These are phyloP conservation scores for Trichonephila clavipes DNA, from an alignment of 1,140 invertebrate species.

Conservation along the genomic window DNA sequence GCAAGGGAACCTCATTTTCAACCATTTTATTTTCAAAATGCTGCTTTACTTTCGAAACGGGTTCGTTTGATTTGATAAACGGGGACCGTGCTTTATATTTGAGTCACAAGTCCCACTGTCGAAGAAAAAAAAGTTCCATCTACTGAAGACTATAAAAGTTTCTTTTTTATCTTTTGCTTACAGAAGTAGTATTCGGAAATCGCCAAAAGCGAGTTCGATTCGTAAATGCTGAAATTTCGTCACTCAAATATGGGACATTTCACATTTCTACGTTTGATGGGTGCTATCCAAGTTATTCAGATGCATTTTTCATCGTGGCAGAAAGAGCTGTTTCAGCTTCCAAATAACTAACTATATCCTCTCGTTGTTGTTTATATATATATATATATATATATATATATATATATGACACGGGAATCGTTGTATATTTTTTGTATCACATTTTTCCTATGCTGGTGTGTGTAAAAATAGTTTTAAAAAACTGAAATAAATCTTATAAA, in stretches of 20 bases:
- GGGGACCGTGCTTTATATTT: not conserved
- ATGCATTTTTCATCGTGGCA: not conserved
- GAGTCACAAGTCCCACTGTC: not conserved
- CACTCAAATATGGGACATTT: constrained; percentile 15
- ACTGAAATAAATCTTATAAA: too few species aligned
- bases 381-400: too few species aligned
- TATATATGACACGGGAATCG: too few species aligned
- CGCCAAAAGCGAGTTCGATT: not conserved
- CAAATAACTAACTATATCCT: not conserved
- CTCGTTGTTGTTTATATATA: too few species aligned
- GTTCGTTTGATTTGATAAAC: not conserved
- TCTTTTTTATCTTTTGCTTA: not conserved
- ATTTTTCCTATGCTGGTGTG: too few species aligned
- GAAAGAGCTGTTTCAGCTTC: not conserved
- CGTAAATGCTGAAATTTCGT: constrained; percentile 15
- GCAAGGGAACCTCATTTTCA: not conserved
- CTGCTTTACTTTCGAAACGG: not conserved
- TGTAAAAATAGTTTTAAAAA: too few species aligned
- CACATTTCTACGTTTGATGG: not conserved
- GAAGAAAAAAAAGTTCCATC: not conserved
- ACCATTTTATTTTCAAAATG: not conserved
- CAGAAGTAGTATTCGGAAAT: not conserved
- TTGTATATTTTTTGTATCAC: too few species aligned
- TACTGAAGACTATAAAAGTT: not conserved
- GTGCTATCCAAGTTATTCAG: not conserved